phyloP scores from a whole-genome alignment of 2,888 invertebrate species.

The Acanthopleura granulata region DNA sequence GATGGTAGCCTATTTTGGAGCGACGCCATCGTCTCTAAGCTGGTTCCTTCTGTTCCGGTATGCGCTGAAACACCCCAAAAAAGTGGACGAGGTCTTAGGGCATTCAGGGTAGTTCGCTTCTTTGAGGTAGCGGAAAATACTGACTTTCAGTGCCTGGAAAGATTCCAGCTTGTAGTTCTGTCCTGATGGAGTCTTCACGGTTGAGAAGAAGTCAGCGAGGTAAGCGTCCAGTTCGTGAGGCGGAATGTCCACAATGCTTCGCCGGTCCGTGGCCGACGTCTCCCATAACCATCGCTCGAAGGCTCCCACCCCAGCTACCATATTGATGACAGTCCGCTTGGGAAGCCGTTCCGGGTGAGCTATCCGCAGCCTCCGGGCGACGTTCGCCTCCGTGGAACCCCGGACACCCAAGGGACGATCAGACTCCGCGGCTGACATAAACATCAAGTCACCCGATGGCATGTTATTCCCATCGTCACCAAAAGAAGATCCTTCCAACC shows the following conservation, averaged over 20 bases:
- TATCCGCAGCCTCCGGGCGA: neutral
- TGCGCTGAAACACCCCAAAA: neutral
- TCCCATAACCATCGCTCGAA: neutral
- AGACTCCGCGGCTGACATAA: too few species aligned
- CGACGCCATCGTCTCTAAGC: too few species aligned
- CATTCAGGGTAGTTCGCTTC: slow-evolving; percentile 1
- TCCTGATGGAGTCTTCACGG: neutral
- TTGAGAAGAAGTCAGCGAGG: neutral
- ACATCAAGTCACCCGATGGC: too few species aligned
- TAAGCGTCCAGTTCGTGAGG: neutral
- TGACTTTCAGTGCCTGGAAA: slow-evolving; percentile 5
- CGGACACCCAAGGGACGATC: too few species aligned
- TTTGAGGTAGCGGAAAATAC: neutral
- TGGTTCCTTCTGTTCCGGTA: neutral
- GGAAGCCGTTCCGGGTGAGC: neutral
- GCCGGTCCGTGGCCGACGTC: neutral
- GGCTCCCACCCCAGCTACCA: neutral
- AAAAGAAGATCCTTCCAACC: too few species aligned
- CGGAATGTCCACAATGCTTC: neutral
- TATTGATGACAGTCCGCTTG: neutral
- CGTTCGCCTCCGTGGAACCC: too few species aligned
- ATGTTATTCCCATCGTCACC: too few species aligned
- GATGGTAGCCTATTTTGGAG: too few species aligned
- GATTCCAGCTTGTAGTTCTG: neutral
- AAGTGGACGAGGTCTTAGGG: neutral